phyloP scores from a whole-genome alignment of 2,888 invertebrate species.

The Petrolisthes cinctipes region DNA sequence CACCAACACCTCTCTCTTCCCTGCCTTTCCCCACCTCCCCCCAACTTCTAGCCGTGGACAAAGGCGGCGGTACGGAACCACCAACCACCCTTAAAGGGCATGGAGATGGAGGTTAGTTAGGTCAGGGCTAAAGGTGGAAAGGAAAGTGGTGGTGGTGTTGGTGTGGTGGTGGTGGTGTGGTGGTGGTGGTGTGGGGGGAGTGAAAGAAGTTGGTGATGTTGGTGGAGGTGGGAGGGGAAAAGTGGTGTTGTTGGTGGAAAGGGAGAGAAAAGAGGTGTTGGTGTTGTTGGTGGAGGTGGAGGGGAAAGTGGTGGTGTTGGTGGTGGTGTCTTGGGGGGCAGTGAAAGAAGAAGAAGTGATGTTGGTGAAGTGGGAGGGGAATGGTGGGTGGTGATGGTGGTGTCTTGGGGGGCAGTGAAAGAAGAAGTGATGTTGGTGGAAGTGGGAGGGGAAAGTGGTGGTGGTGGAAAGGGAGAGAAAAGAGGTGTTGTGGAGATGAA shows the following conservation, averaged over 20 bases:
- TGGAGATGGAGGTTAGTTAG: neutral
- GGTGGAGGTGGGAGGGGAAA: neutral
- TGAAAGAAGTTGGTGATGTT: neutral
- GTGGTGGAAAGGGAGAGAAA: neutral
- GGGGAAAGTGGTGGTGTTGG: neutral
- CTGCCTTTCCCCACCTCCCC: neutral
- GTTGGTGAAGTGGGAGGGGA: neutral
- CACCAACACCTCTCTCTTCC: neutral
- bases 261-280: neutral
- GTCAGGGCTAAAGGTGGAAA: neutral
- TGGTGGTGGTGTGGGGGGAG: too few species aligned
- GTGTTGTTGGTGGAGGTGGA: neutral
- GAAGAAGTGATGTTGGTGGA: neutral
- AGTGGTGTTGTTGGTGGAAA: neutral
- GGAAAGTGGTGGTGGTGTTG: too few species aligned
- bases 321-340: neutral
- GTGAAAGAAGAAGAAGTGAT: neutral
- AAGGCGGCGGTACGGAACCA: too few species aligned
- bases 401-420: neutral
- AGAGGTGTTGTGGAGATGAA: neutral
- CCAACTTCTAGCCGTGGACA: neutral
- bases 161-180: too few species aligned
- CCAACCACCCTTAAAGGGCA: neutral
- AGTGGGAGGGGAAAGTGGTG: neutral
- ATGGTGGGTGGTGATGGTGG: neutral